Percentiles rank a stretch among this genome's conserved stretches.
Conservation (phyloP, 2,113 vertebrate species). For the Clarias batrachus region DNA sequence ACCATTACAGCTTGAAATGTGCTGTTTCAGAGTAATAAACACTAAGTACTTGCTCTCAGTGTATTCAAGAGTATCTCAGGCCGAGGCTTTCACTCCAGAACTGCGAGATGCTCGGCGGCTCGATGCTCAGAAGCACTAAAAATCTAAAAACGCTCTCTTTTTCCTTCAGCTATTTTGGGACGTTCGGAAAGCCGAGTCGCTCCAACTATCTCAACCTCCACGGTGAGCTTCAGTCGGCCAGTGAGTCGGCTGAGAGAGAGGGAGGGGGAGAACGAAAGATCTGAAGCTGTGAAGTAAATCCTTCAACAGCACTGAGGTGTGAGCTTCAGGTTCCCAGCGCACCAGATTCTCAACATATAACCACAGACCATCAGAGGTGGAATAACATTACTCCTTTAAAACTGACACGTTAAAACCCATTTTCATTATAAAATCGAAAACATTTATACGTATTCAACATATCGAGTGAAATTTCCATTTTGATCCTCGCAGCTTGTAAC, state of each 20-base stretch:
- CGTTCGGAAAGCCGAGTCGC: conserved; percentile 11
- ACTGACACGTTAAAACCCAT: too few relatives aligned
- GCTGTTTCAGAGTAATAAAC: not conserved
- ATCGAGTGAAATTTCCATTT: not conserved
- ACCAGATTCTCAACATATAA: conserved; percentile 34
- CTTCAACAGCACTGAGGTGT: conserved; percentile 45
- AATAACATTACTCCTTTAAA: not conserved
- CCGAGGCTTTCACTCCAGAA: not conserved
- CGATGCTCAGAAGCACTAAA: not conserved
- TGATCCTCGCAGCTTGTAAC: not conserved
- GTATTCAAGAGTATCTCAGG: not conserved
- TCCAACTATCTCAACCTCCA: conserved; percentile 15
- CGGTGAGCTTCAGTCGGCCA: conserved; percentile 30
- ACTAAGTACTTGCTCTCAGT: not conserved
- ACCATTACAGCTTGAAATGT: not conserved
- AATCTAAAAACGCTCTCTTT: not conserved
- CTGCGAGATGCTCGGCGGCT: not conserved
- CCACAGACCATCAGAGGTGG: conserved; percentile 19
- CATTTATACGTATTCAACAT: not conserved
- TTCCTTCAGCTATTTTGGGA: conserved; percentile 36
- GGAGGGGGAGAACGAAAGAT: not conserved
- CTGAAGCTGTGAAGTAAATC: conserved; percentile 51
- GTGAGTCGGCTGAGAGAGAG: conserved; percentile 46
- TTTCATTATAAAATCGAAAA: not conserved
- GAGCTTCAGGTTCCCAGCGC: not conserved